Evolutionary conservation across 2,113 vertebrate species (phyloP).

Genomic region (Nesoenas mayeri): DNA sequence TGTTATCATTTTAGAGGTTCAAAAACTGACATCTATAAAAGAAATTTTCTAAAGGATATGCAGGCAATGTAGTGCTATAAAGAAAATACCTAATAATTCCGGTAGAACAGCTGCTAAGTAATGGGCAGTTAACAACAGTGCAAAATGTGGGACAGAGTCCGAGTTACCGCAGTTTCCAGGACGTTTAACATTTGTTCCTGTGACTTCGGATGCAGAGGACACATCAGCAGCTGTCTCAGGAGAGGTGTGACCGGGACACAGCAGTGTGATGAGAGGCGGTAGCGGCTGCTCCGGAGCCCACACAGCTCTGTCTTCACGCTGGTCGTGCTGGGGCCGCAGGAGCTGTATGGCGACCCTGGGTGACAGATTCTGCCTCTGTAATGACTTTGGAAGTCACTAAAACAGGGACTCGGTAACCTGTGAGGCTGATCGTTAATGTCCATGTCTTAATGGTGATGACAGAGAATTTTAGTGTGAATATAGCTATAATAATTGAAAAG

Average conservation of each 20-base stretch:
- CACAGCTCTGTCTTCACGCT: not conserved
- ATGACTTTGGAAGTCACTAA: not conserved
- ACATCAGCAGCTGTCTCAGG: slow-evolving; percentile 36
- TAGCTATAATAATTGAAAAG: not conserved
- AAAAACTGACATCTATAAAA: not conserved
- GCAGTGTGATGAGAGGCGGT: slow-evolving; percentile 17
- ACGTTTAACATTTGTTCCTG: not conserved
- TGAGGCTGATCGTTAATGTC: not conserved
- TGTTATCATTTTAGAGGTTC: not conserved
- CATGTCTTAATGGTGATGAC: not conserved
- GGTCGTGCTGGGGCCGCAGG: not conserved
- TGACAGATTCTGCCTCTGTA: slow-evolving; percentile 11
- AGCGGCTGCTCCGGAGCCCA: slow-evolving; percentile 1
- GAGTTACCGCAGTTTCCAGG: not conserved
- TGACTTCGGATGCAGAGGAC: not conserved
- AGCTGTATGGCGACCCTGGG: not conserved
- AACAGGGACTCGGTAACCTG: not conserved
- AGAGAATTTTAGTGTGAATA: not conserved
- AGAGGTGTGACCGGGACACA: slow-evolving; percentile 52
- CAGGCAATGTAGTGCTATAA: not conserved
- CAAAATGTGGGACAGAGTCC: not conserved
- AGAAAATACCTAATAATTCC: not conserved
- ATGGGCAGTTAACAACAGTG: not conserved
- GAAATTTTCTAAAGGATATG: not conserved
- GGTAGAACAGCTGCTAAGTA: not conserved